Conservation (phyloP, 2,113 vertebrate species). For the Plestiodon gilberti region DNA sequence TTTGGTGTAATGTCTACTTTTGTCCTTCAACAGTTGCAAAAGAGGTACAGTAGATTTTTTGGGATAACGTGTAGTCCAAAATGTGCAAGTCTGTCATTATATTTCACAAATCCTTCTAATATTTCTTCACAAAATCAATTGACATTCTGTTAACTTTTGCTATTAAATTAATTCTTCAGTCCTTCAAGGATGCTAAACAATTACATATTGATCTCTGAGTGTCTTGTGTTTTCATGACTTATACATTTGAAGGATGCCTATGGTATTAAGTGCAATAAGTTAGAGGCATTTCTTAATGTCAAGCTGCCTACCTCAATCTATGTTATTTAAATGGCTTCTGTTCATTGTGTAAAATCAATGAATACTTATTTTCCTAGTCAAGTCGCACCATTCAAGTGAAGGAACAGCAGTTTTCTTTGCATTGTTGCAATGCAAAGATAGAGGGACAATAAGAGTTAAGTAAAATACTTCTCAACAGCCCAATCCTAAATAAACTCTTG, state of each 20-base stretch:
- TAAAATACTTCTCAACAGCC: no score
- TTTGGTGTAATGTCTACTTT: neutral
- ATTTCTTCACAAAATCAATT: slow-evolving; percentile 64
- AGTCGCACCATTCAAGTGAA: neutral
- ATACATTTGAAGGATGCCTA: slow-evolving; percentile 27
- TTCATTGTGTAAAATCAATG: slow-evolving; percentile 19
- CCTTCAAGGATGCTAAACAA: slow-evolving; percentile 32
- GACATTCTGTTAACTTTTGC: slow-evolving; percentile 55
- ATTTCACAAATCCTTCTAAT: slow-evolving; percentile 44
- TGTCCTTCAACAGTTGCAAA: neutral
- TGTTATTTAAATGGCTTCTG: slow-evolving; percentile 19
- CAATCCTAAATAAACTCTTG: no score
- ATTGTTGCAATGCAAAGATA: neutral
- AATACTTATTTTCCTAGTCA: neutral
- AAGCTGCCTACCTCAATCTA: slow-evolving; percentile 7
- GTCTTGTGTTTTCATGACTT: neutral
- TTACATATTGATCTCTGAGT: slow-evolving; percentile 21
- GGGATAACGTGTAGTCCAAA: neutral
- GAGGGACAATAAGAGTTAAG: no score
- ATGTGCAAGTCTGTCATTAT: neutral
- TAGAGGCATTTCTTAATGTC: neutral
- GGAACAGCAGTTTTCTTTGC: neutral
- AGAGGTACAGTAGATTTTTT: neutral
- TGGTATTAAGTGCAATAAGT: slow-evolving; percentile 32
- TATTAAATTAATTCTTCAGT: slow-evolving; percentile 61